phyloP scores from a whole-genome alignment of 2,888 invertebrate genomes.

The Drosophila planitibia region DNA sequence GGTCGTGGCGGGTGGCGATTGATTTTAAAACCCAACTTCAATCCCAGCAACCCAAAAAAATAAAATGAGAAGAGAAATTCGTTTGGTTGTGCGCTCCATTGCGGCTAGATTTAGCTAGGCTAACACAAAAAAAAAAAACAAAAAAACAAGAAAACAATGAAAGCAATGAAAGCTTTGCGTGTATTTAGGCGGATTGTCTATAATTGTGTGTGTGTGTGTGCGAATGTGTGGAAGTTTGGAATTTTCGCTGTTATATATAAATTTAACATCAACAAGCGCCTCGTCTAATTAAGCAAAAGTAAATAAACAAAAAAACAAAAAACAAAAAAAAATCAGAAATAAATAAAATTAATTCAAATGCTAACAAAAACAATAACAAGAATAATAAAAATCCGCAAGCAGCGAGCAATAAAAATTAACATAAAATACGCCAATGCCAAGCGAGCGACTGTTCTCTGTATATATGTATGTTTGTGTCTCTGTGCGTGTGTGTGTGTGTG shows the following conservation, averaged over 20 bases:
- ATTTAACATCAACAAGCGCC: constrained; percentile 46
- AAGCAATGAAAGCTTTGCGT: constrained; percentile 58
- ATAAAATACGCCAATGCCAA: constrained; percentile 67
- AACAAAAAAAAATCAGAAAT: constrained; percentile 50
- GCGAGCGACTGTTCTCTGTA: constrained; percentile 24
- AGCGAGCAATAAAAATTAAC: constrained; percentile 75
- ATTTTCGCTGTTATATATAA: constrained; percentile 15
- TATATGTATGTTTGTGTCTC: neutral
- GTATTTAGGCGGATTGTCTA: constrained; percentile 57
- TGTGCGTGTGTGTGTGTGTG: neutral
- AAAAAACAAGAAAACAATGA: neutral
- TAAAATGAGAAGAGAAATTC: constrained; percentile 40
- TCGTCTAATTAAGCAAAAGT: constrained; percentile 65
- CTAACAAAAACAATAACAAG: constrained; percentile 38
- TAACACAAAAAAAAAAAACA: neutral
- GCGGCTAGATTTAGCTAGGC: constrained; percentile 27
- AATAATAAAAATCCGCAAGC: constrained; percentile 65
- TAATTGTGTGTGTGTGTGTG: constrained; percentile 33
- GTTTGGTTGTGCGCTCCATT: constrained; percentile 26
- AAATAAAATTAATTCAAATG: constrained; percentile 78
- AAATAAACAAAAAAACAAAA: constrained; percentile 57
- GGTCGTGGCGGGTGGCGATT: neutral
- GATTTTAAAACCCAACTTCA: constrained; percentile 15
- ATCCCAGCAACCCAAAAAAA: constrained; percentile 7
- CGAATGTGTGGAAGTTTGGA: constrained; percentile 9